Evolutionary conservation across 2,797 vertebrate genomes (phyloP), one percentile per base, ranked within the genome.

Genomic region (Otolemur crassicaudatus): DNA sequence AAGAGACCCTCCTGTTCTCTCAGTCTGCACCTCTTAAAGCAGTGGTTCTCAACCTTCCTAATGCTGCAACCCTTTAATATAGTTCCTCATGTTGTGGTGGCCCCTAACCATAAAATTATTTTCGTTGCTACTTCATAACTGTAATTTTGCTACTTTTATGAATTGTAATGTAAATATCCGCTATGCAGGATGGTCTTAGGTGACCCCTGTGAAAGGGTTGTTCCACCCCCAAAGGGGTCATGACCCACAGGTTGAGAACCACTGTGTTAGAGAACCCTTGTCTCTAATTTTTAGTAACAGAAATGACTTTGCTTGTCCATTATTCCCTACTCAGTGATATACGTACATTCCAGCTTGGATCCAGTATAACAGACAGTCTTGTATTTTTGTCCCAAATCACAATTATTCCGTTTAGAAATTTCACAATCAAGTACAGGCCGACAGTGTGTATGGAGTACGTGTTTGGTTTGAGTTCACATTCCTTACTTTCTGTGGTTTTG

Each of bases 301-400:
- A 83, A 87, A 53, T 73, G 2, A 63, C 29, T 94, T 91, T 58
- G 27, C 16, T 88, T 70, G 27, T 19, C 69, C 46, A 19, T 70
- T 56, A 40, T 34, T 58, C 25, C n/a, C 10, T 70, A 40, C 4
- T 65, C 53, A 53, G 17, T 3, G 61, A 75, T 86, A 56, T 60
- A 97, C 97, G 19, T 98, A 98, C 98, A 81, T 91, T 96, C 98
- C 97, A 98, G 9, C 10, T n/a, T 88, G 97, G 96, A 73, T 97
- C 97, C 96, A 97, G 10, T 53, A 96, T 91, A 58, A 97, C 94
- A 69, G 98, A 97, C 1, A 98, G 3, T 96, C 97, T 96, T 85
- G 98, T 98, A 34, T 97, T 92, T 95, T 97, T 98, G 92, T 98
- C 98, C 98, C 98, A 98, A 37, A 98, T 97, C 81, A 98, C 1